Base-by-base conservation (phyloP, 35 echinoderm and acorn worm genomes). In the Hemicentrotus pulcherrimus region DNA sequence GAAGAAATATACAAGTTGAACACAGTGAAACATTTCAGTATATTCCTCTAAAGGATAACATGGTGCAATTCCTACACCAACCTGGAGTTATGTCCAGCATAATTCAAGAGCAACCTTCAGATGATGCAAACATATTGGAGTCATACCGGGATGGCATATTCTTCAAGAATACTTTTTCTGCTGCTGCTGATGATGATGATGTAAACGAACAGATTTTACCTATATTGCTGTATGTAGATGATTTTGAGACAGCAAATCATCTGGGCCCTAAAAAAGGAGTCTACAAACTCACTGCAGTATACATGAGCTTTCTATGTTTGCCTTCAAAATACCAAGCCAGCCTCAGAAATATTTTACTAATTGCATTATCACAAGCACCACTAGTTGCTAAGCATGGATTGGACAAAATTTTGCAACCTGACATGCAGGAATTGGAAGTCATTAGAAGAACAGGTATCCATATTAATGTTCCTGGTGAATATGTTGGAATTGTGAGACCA, bases 221-320 rank as follows among this genome's bases (percentile, higher is more conserved):
- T n/a, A 50, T 50, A 5, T 50, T 50, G 48, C 48, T 50, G 5
- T 97, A 97, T 46, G 35, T 16, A 31, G 94, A 97, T 90, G 94
- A 97, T 6, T 97, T 93, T 94, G 94, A 97, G 86, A 86, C 90
- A 47, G 94, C 46, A 9, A 97, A 94, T 94, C 94, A 91, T 3
- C 55, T 97, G 46, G 96, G 96, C 31, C 46, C 96, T 45, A 92
- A 60, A 31, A 97, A 95, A 47, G 96, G 94, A 12, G 47, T 88
- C 4, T 70, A 95, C 31, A 97, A 94, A 78, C 33, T 97, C 50
- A 70, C 50, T 32, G 94, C 89, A 11, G 47, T 97, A 19, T 95
- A 97, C 47, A 90, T 97, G 45, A 88, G 33, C 32, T 28, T 94
- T n/a, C 89, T 94, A 18, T 31, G 48, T 47, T 24, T 95, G 31